Evolutionary conservation across 2,888 invertebrate species (phyloP).

Genomic region (Gibbula magus): DNA sequence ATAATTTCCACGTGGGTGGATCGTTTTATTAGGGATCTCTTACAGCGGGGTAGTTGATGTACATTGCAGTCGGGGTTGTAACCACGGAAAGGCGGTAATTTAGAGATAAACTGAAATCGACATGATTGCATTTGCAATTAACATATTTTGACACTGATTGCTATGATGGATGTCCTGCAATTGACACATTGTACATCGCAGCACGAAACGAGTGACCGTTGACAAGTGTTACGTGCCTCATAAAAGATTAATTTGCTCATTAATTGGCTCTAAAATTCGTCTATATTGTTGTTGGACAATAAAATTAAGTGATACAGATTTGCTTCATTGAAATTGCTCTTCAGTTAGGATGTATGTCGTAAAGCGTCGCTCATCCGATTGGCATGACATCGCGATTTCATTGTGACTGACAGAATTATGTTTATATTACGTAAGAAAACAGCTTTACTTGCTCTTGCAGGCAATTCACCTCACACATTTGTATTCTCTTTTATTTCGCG

Average conservation of each 20-base stretch:
- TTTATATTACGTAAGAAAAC: no score
- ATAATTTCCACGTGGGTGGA: not conserved
- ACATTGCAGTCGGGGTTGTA: not conserved
- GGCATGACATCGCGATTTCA: not conserved
- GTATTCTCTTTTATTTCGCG: no score
- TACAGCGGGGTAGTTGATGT: not conserved
- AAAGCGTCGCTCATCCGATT: not conserved
- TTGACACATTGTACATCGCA: not conserved
- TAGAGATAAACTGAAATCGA: not conserved
- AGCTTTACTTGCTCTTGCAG: no score
- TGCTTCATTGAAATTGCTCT: not conserved
- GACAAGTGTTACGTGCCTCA: not conserved
- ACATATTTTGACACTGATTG: slow-evolving; percentile 13
- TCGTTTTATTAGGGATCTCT: not conserved
- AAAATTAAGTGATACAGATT: not conserved
- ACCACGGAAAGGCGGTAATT: not conserved
- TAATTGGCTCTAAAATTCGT: not conserved
- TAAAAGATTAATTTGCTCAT: slow-evolving; percentile 1
- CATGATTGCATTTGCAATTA: not conserved
- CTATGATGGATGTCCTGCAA: not conserved
- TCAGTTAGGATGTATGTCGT: not conserved
- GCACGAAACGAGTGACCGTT: not conserved
- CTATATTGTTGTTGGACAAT: not conserved
- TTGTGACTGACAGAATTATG: not conserved
- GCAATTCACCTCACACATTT: no score